A percentile compares a stretch with the other conserved stretches of the same genome.
Conservation (phyloP, 2,797 vertebrate species). For the Kryptopterus vitreolus region DNA sequence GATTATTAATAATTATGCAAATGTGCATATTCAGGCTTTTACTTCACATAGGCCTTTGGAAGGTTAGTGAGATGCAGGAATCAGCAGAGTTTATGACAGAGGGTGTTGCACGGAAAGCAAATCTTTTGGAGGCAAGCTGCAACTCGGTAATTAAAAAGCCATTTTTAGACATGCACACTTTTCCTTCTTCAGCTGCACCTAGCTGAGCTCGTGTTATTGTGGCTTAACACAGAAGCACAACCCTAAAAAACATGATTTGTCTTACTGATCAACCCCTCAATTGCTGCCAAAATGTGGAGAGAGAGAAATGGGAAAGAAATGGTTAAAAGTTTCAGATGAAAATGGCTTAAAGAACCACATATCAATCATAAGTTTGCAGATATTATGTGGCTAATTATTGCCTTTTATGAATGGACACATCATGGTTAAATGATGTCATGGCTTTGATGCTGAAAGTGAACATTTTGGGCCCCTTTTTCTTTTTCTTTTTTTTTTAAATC, state of each 20-base stretch:
- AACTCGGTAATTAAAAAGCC: constrained; percentile 69
- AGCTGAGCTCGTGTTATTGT: constrained; percentile 50
- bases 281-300: constrained; percentile 76
- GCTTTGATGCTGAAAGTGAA: constrained; percentile 24
- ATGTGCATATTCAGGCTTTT: constrained; percentile 17
- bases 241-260: constrained; percentile 68
- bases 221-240: constrained; percentile 53
- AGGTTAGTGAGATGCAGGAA: constrained; percentile 11
- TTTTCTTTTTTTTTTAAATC: neutral
- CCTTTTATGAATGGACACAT: constrained; percentile 30
- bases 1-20: neutral
- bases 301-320: constrained; percentile 69
- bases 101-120: constrained; percentile 48
- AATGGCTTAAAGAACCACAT: constrained; percentile 65
- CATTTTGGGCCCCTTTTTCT: constrained; percentile 1
- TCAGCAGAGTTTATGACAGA: constrained; percentile 44
- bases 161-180: constrained; percentile 73
- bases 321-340: constrained; percentile 59
- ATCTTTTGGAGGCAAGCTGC: constrained; percentile 60
- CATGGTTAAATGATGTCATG: constrained; percentile 35
- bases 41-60: neutral
- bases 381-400: constrained; percentile 27
- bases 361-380: constrained; percentile 34
- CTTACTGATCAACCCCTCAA: constrained; percentile 89
- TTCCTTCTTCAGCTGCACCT: constrained; percentile 54